Conservation (phyloP, 1,140 invertebrate genomes). For the Drosophila teissieri region DNA sequence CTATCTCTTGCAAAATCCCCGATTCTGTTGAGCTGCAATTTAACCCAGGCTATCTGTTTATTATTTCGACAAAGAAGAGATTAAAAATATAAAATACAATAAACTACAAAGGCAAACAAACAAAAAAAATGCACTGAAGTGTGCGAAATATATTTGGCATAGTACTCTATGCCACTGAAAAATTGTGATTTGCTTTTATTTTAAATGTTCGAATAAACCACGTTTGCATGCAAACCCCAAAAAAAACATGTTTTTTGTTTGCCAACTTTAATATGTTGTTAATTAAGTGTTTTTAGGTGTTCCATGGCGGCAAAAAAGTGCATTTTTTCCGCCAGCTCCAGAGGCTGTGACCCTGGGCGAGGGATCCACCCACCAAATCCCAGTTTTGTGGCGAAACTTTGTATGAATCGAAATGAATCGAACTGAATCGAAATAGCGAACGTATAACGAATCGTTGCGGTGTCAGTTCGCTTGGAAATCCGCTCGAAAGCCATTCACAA, state of each 20-base stretch:
- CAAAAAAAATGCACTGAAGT: not conserved
- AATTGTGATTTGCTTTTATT: not conserved
- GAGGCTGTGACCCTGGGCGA: slow-evolving; percentile 88
- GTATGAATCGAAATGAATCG: slow-evolving; percentile 88
- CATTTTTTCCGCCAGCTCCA: slow-evolving; percentile 85
- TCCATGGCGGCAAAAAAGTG: not conserved
- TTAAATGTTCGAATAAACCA: not conserved
- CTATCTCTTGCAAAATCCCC: too few species aligned
- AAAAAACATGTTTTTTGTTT: not conserved
- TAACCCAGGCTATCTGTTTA: too few species aligned
- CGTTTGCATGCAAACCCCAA: not conserved
- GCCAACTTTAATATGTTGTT: not conserved
- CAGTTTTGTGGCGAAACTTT: slow-evolving; percentile 89
- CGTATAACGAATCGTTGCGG: slow-evolving; percentile 85
- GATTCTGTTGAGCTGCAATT: too few species aligned
- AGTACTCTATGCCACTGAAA: not conserved
- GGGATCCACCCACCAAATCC: slow-evolving; percentile 89
- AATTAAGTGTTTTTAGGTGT: not conserved
- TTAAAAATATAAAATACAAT: too few species aligned
- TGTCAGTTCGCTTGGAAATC: slow-evolving; percentile 87
- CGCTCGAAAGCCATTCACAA: slow-evolving; percentile 89
- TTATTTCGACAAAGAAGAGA: too few species aligned
- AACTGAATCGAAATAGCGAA: slow-evolving; percentile 87
- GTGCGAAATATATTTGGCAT: not conserved
- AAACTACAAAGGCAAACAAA: too few species aligned